Evolutionary conservation across 2,113 vertebrate species (phyloP).

Genomic region (Megaceryle maxima): DNA sequence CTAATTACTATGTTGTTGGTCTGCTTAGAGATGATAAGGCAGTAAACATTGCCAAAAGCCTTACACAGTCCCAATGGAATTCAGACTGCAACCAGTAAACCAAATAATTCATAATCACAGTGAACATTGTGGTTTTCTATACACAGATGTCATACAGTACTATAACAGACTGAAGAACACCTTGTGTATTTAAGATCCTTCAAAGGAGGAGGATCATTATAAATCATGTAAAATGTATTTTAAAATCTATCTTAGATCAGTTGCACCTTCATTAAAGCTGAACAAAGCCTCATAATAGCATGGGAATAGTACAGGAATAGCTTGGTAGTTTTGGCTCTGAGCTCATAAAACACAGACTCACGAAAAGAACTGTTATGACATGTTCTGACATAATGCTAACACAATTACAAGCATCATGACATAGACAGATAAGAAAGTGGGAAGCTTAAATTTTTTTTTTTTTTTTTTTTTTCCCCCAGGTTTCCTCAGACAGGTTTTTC

Average conservation of each 20-base stretch:
- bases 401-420: neutral
- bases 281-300: neutral
- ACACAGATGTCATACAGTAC: neutral
- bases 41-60: neutral
- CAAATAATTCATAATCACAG: neutral
- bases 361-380: neutral
- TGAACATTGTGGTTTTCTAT: neutral
- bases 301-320: neutral
- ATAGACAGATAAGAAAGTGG: neutral
- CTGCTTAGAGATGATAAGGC: neutral
- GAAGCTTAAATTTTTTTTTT: neutral
- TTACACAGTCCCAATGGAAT: constrained; percentile 36
- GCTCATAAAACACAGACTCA: neutral
- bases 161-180: neutral
- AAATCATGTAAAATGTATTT: neutral
- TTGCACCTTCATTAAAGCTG: neutral
- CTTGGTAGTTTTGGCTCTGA: neutral
- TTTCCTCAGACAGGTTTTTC: neutral
- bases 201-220: too few species aligned
- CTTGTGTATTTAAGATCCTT: neutral
- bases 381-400: neutral
- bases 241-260: neutral
- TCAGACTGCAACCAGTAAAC: neutral
- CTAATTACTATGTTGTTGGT: neutral
- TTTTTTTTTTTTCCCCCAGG: neutral